Base-by-base conservation (phyloP, 2,888 invertebrate genomes). In the Argyresthia goedartella region DNA sequence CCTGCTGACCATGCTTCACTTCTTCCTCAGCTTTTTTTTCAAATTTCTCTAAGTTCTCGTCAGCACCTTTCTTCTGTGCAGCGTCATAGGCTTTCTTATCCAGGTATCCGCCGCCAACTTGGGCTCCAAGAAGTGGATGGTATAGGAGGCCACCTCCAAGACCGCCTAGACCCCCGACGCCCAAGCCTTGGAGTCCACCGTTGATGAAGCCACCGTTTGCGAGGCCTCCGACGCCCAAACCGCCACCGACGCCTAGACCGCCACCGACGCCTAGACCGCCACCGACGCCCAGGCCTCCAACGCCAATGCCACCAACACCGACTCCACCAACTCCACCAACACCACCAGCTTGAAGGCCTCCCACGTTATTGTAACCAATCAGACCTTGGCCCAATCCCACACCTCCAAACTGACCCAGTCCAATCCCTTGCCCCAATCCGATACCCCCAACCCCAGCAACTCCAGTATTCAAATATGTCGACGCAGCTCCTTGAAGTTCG, bases 1-100 rank as follows among this genome's bases (percentile, higher is more conserved):
- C 90, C 70, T 88, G 88, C 54, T 88, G 81, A 0, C 88, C 89
- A 54, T 89, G 87, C 50, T 88, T 88, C 1, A 87, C 65, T 67
- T 87, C 84, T 64, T 87, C 88, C 54, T 88, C 89, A 39, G 82
- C 79, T 58, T 88, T 87, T 46, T 89, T 89, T 57, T 85, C 81
- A 1, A 87, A 58, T 59, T 89, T 89, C 56, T 89, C 87, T 54
- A 86, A 66, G 57, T 87, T 87, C 60, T 85, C 87, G 59, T 88
- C 89, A 6, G 87, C 88, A 3, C 81, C 75, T 58, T 89, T 89
- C 62, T 90, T 89, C 56, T 89, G 88, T 11, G 81, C 89, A 7
- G 86, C 86, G 50, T 88, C 89, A 60, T 87, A 90, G 4, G 86
- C 81, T 52, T 88, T 87, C 59, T 89, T 89, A 58, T 90, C 89